Conservation (phyloP, 1,140 invertebrate genomes). For the Pseudomyrmex sp. region DNA sequence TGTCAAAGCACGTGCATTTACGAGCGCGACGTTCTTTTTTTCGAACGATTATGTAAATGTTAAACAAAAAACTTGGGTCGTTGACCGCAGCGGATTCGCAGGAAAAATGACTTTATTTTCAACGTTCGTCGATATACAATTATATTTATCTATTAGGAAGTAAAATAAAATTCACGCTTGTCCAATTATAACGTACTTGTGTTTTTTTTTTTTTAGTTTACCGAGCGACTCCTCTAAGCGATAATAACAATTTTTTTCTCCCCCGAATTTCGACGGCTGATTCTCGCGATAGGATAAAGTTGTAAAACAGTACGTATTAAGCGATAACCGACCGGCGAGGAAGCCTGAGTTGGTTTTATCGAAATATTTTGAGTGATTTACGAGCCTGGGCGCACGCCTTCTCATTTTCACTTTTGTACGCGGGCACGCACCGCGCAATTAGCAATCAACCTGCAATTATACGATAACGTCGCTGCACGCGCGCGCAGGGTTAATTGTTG, state of each 20-base stretch:
- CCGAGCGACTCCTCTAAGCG: neutral
- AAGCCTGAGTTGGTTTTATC: slow-evolving; percentile 10
- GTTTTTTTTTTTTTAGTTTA: neutral
- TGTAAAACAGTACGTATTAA: slow-evolving; percentile 7
- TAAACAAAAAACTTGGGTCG: slow-evolving; percentile 25
- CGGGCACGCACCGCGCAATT: slow-evolving; percentile 62
- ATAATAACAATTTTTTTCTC: neutral
- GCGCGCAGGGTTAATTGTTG: slow-evolving; percentile 29
- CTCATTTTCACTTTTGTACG: slow-evolving; percentile 71
- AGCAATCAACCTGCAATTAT: slow-evolving; percentile 69
- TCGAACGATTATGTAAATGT: slow-evolving; percentile 52
- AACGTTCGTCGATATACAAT: slow-evolving; percentile 7
- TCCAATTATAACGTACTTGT: neutral
- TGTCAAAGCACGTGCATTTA: slow-evolving; percentile 21
- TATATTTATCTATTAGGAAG: no score
- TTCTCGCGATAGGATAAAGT: slow-evolving; percentile 8
- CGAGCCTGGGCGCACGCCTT: slow-evolving; percentile 62
- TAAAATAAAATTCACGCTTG: neutral
- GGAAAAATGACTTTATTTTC: slow-evolving; percentile 40
- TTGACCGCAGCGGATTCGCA: slow-evolving; percentile 2
- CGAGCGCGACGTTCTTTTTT: neutral
- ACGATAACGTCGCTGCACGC: slow-evolving; percentile 62
- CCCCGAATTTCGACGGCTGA: neutral
- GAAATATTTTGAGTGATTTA: slow-evolving; percentile 70
- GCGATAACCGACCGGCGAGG: neutral